Conservation (phyloP, 2,113 vertebrate species). For the Phodopus roborovskii region DNA sequence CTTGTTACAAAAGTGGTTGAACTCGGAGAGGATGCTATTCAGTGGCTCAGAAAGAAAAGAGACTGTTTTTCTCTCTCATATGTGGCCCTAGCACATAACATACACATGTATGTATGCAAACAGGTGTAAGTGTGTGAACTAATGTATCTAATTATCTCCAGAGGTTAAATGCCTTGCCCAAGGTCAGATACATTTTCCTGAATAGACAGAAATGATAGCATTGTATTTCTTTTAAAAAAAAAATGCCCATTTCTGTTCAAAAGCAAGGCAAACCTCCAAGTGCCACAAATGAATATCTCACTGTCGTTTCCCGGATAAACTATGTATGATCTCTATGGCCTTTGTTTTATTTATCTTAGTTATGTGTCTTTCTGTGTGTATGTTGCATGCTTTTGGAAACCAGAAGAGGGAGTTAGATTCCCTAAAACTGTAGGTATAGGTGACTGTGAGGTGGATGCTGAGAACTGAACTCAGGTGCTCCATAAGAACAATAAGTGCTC, state of each 20-base stretch:
- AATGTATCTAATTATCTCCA: not conserved
- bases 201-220: not conserved
- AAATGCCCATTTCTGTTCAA: constrained; percentile 5
- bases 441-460: not conserved
- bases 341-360: not conserved
- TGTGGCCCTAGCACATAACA: no score
- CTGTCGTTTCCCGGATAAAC: not conserved
- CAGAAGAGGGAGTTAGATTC: not conserved
- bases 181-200: not conserved
- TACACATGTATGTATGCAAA: not conserved
- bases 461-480: not conserved
- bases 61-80: not conserved
- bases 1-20: not conserved
- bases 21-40: not conserved
- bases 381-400: not conserved
- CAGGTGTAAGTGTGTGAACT: not conserved
- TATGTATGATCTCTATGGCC: no score
- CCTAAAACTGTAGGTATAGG: not conserved
- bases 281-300: not conserved
- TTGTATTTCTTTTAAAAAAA: not conserved
- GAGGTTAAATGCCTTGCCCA: not conserved
- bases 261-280: not conserved
- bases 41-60: no score
- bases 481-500: not conserved
- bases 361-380: not conserved